phyloP scores from a whole-genome alignment of 2,797 vertebrate genomes.

The Telmatherina bonti region DNA sequence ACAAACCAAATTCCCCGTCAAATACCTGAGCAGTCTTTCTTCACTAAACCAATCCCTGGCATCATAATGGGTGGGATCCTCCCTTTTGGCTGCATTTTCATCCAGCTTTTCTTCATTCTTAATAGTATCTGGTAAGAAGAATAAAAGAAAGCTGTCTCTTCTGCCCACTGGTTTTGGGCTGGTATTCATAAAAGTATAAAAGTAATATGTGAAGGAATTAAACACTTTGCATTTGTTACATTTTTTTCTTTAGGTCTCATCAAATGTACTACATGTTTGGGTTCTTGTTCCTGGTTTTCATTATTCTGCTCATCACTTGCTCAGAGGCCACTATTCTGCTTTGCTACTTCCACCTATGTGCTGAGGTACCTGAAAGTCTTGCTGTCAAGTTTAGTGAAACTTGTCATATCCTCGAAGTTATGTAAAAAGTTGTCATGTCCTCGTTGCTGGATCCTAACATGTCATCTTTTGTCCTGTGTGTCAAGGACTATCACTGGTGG shows the following conservation, averaged over 20 bases:
- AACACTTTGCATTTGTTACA: not conserved
- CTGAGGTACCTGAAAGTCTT: conserved; percentile 84
- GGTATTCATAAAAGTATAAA: not conserved
- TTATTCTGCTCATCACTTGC: conserved; percentile 93
- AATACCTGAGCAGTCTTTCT: conserved; percentile 90
- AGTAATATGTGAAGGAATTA: not conserved
- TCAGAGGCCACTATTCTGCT: conserved; percentile 92
- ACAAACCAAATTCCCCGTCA: conserved; percentile 91
- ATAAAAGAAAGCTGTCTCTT: conserved; percentile 2
- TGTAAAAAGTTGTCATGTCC: not conserved
- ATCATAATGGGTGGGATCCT: conserved; percentile 92
- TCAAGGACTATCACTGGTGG: conserved; percentile 93
- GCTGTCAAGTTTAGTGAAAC: not conserved
- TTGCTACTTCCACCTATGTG: conserved; percentile 94
- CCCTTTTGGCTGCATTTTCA: conserved; percentile 94
- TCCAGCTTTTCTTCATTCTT: conserved; percentile 94
- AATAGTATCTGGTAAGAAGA: conserved; percentile 92
- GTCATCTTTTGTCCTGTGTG: conserved; percentile 10
- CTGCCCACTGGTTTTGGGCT: not conserved
- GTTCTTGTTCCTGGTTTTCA: conserved; percentile 93
- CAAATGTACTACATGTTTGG: conserved; percentile 97
- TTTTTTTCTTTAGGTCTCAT: conserved; percentile 86
- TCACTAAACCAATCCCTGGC: conserved; percentile 88
- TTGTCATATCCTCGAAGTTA: not conserved
- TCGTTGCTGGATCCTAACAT: not conserved